Conservation (phyloP, 2,113 vertebrate genomes). For the Actenoides hombroni region DNA sequence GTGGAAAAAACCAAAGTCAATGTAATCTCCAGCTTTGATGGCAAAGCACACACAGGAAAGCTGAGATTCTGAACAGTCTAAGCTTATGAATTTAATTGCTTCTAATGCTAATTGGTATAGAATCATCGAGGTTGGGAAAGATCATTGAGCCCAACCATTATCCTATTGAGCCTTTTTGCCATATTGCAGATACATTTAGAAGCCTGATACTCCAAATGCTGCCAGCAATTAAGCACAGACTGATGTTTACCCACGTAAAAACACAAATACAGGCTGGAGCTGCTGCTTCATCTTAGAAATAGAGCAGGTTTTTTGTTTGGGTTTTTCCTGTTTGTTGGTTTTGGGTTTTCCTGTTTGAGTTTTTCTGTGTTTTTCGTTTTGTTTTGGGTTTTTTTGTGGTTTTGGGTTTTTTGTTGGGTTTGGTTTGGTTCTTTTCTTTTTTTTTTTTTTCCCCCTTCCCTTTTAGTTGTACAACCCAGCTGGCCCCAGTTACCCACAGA, state of each 20-base stretch:
- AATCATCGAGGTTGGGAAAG: background rate
- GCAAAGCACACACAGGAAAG: background rate
- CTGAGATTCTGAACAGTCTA: background rate
- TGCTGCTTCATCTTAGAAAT: background rate
- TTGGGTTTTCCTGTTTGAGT: too few species aligned
- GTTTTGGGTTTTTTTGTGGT: too few species aligned
- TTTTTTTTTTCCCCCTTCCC: rapidly evolving
- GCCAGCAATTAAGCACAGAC: background rate
- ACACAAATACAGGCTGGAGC: background rate
- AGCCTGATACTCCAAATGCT: background rate
- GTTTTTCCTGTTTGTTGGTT: background rate
- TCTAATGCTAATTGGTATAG: background rate
- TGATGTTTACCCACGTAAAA: background rate
- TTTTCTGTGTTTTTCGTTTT: too few species aligned
- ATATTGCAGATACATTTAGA: background rate
- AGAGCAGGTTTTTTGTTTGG: background rate
- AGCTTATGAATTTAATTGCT: background rate
- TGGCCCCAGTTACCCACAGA: background rate
- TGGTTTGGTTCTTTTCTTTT: rapidly evolving
- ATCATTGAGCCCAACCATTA: background rate
- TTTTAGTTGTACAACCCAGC: background rate
- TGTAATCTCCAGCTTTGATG: background rate
- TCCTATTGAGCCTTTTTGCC: background rate
- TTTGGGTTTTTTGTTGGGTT: too few species aligned
- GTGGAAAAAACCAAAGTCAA: background rate